Percentiles rank a stretch among this genome's conserved stretches.
These are phyloP conservation scores for Simalia tracyae DNA, from an alignment of 2,797 vertebrate genomes.

Conservation along the genomic window DNA sequence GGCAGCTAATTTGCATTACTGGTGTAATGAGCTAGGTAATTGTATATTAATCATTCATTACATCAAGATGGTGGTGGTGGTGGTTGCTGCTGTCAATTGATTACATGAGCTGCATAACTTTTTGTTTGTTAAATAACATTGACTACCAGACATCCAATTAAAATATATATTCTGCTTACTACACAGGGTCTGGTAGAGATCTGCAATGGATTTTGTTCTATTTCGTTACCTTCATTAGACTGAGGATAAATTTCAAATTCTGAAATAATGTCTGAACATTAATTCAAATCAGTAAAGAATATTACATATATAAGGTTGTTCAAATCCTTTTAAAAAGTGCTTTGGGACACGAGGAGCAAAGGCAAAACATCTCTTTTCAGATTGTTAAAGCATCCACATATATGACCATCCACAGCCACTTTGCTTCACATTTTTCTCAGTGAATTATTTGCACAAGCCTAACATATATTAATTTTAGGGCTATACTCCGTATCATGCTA, in stretches of 20 bases:
- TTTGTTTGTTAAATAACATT: background rate
- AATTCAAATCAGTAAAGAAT: background rate
- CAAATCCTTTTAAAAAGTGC: background rate
- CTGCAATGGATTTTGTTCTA: background rate
- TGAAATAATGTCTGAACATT: background rate
- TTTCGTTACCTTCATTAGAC: background rate
- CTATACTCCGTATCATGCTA: background rate
- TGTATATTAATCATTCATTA: constrained; percentile 20
- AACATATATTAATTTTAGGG: background rate
- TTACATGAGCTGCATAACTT: background rate
- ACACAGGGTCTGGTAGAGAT: background rate
- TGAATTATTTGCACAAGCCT: too few species aligned
- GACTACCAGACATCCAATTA: background rate
- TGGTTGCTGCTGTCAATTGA: background rate
- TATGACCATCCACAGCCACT: too few species aligned
- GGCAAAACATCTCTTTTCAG: too few species aligned
- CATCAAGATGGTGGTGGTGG: background rate
- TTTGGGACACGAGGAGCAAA: too few species aligned
- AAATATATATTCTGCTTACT: background rate
- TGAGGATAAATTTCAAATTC: background rate
- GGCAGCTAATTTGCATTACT: constrained; percentile 40
- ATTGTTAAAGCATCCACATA: too few species aligned
- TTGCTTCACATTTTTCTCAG: too few species aligned
- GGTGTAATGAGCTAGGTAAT: constrained; percentile 21
- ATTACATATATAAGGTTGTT: background rate